Conservation (phyloP, 2,113 vertebrate species). For the Silurus glanis region DNA sequence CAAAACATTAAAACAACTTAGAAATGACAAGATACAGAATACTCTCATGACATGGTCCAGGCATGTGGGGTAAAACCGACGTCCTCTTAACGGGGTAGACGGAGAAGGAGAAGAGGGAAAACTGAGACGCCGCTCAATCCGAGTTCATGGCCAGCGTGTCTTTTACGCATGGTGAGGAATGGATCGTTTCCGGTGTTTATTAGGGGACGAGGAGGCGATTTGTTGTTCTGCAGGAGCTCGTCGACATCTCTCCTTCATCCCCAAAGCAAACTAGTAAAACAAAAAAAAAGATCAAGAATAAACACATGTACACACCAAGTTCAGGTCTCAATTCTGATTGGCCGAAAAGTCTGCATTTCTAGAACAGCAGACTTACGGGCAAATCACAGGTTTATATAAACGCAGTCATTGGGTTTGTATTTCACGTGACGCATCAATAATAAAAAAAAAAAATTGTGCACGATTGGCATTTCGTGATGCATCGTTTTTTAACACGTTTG, state of each 20-base stretch:
- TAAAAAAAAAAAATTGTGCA: too few relatives aligned
- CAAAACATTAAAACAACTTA: neutral
- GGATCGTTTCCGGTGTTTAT: neutral
- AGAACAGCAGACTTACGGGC: too few relatives aligned
- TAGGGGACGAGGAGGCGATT: neutral
- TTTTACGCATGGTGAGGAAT: too few relatives aligned
- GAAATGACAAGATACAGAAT: neutral
- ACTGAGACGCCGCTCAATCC: neutral
- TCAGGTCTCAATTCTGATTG: too few relatives aligned
- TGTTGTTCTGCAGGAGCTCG: neutral
- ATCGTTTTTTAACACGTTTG: too few relatives aligned
- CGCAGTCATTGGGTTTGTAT: too few relatives aligned
- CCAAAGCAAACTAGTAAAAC: constrained; percentile 73
- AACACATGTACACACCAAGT: too few relatives aligned
- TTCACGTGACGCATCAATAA: too few relatives aligned
- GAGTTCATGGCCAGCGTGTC: neutral
- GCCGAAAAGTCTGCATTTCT: too few relatives aligned
- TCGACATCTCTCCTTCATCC: constrained; percentile 60
- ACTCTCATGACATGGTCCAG: neutral
- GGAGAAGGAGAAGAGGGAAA: neutral
- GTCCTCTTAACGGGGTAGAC: neutral
- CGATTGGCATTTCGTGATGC: too few relatives aligned
- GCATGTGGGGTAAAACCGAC: neutral
- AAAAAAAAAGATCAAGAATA: neutral
- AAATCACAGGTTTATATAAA: too few relatives aligned